A percentile compares a stretch with the other conserved stretches of the same genome.
These are phyloP conservation scores for Saturnia japonica DNA, from an alignment of 2,888 invertebrate genomes.

Conservation along the genomic window DNA sequence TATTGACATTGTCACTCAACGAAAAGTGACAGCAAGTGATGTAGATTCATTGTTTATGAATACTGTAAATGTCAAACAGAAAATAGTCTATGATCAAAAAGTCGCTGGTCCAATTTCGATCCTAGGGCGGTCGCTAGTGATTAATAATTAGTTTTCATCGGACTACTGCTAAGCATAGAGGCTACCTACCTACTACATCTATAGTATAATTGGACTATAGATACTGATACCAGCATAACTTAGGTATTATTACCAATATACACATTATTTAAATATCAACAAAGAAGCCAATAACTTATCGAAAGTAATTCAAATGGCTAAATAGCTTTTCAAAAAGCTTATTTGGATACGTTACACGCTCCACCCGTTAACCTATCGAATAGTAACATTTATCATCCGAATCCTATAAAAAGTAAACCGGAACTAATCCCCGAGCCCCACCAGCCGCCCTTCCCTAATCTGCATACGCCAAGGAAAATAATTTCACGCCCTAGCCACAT, in stretches of 20 bases:
- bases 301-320: conserved; percentile 16
- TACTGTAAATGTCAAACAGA: too few species aligned
- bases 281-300: conserved; percentile 23
- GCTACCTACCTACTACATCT: too few species aligned
- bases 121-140: too few species aligned
- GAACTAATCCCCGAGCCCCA: conserved; percentile 69
- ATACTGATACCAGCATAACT: too few species aligned
- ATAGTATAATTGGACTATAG: too few species aligned
- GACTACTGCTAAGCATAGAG: too few species aligned
- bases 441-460: conserved; percentile 67
- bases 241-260: background rate
- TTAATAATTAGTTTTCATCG: too few species aligned
- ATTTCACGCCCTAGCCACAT: conserved; percentile 77
- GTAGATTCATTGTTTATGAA: too few species aligned
- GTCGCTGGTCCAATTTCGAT: too few species aligned
- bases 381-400: conserved; percentile 77
- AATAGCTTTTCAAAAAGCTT: conserved; percentile 48
- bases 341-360: conserved; percentile 76
- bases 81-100: too few species aligned
- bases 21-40: too few species aligned
- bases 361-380: conserved; percentile 72
- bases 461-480: conserved; percentile 80
- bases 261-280: conserved; percentile 20
- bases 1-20: too few species aligned
- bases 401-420: conserved; percentile 80